Base-by-base conservation (phyloP, 2,888 invertebrate genomes). In the Allygus modestus region DNA sequence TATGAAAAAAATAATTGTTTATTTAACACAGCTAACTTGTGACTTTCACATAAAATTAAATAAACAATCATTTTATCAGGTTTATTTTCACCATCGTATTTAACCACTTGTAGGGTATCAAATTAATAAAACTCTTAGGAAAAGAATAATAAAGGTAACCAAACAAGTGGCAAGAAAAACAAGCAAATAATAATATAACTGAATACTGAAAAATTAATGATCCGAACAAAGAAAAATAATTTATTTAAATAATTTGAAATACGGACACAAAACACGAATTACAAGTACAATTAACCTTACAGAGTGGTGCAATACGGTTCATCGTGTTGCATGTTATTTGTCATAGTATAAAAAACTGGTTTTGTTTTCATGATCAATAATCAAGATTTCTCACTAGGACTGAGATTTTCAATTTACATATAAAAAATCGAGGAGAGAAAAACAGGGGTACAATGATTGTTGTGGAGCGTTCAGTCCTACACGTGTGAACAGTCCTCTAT, bases 281-380 rank as follows among this genome's bases (percentile, higher is more conserved):
- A 46, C 26, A 69, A 61, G 20, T 31, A 33, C 69, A 33, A 33
- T 31, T 31, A 31, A 73, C 73, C 41, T 73, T 73, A 73, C 73
- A 73, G 41, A 33, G 43, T 73, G 73, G 73, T 71, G 73, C 73
- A 43, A 73, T 73, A 73, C 73, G 73, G 73, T 23, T 7, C 23
- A 11, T 7, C 23, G 2, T 5, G 23, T 58, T 23, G 23, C 23
- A n/a, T 20, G 20, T n/a, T 46, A 58, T 58, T 58, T 58, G n/a
- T 58, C 15, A 51, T 17, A 51, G 37, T 9, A 7, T 37, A 7
- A 37, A 37, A 37, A 37, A 7, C 9, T 37, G 9, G 37, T 37
- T 37, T 37, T 37, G 4, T 37, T 37, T 37, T 37, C 37, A 37
- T 9, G 4, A 17, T 46, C 7, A 46, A 46, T 46, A 46, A 46